phyloP scores from a whole-genome alignment of 2,888 invertebrate species.

The Anarsia innoxiella region DNA sequence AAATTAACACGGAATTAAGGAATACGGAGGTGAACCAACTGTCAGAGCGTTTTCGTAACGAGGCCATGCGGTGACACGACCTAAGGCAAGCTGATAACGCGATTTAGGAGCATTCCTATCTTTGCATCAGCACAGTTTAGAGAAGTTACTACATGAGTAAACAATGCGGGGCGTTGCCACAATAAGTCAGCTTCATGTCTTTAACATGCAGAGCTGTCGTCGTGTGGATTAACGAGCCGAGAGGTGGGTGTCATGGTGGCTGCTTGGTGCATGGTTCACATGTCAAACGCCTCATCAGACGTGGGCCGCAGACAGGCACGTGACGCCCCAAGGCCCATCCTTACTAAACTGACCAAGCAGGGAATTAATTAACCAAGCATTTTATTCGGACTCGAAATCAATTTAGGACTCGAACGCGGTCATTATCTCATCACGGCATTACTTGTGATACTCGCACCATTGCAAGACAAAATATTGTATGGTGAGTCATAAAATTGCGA shows the following conservation, averaged over 20 bases:
- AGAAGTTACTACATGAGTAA: conserved; percentile 28
- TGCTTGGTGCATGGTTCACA: conserved; percentile 23
- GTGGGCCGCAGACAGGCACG: conserved; percentile 30
- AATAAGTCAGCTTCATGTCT: not conserved
- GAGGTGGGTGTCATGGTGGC: conserved; percentile 31
- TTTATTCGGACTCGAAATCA: conserved; percentile 8
- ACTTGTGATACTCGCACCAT: no score
- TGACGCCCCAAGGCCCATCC: conserved; percentile 21
- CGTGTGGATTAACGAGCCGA: conserved; percentile 32
- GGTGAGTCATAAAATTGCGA: conserved; percentile 59
- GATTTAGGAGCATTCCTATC: conserved; percentile 45
- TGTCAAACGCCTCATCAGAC: conserved; percentile 32
- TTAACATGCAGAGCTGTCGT: conserved; percentile 35
- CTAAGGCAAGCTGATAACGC: conserved; percentile 56
- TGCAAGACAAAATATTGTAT: conserved; percentile 30
- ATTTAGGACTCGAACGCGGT: conserved; percentile 3
- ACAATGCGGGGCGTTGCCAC: not conserved
- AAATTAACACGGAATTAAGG: conserved; percentile 14
- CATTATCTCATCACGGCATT: conserved; percentile 7
- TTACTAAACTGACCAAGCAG: conserved; percentile 19
- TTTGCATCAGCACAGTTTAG: conserved; percentile 40
- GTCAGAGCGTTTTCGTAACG: conserved; percentile 34
- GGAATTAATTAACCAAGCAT: conserved; percentile 22
- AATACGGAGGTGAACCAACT: conserved; percentile 29
- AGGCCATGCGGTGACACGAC: conserved; percentile 54